phyloP scores from a whole-genome alignment of 30 jellyfish, hydroid and myxozoan genomes.

The Aurelia sp. region DNA sequence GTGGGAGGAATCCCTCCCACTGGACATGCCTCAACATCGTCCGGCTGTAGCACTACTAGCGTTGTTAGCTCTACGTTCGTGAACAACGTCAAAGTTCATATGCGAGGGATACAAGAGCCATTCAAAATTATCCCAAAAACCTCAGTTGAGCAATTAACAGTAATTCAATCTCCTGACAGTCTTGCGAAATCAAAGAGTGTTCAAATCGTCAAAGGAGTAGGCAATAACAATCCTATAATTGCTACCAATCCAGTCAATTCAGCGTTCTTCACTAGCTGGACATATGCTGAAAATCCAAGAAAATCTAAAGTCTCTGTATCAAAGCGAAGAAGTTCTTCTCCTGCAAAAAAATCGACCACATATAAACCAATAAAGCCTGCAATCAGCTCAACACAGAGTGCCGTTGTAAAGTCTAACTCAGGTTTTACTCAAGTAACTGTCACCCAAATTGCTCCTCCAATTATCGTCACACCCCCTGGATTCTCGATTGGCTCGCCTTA shows the following conservation, averaged over 20 bases:
- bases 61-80: no score
- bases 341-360: background rate
- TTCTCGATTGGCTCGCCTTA: slow-evolving; percentile 17
- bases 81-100: no score
- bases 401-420: background rate
- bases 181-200: background rate
- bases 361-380: slow-evolving; percentile 37
- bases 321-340: background rate
- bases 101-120: no score
- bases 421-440: background rate
- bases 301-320: background rate
- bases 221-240: background rate
- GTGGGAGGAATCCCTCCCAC: no score
- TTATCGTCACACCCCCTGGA: slow-evolving; percentile 29
- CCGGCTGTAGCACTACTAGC: no score
- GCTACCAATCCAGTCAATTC: slow-evolving; percentile 21
- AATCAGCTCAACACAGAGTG: background rate
- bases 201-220: slow-evolving; percentile 18
- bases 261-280: slow-evolving; percentile 18
- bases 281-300: slow-evolving; percentile 21
- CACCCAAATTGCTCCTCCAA: slow-evolving; percentile 20
- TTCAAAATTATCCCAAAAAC: no score
- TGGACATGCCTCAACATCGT: no score
- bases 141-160: no score
- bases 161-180: no score